Conservation (phyloP, 2,888 invertebrate genomes). For the Thelaira solivaga region DNA sequence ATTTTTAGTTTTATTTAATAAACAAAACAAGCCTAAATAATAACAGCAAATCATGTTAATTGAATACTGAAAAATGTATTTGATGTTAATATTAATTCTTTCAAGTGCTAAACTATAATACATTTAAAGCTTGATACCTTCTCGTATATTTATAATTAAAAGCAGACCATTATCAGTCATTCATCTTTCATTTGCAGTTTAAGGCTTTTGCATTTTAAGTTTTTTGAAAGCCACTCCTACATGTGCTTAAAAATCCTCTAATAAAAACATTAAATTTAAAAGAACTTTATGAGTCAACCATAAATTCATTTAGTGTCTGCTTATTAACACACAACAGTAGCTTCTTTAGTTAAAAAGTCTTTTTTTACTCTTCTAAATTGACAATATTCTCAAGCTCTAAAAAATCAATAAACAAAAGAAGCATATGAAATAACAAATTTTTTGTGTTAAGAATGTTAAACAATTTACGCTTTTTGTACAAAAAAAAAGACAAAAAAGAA, state of each 20-base stretch:
- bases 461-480: constrained; percentile 7
- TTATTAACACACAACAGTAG: background rate
- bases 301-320: no score
- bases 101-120: no score
- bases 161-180: no score
- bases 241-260: background rate
- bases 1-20: constrained; percentile 17
- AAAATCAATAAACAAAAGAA: background rate
- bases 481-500: background rate
- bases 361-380: background rate
- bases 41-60: constrained; percentile 6
- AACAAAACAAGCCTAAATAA: background rate
- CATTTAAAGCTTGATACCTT: no score
- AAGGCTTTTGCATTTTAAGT: background rate
- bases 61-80: background rate
- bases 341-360: background rate
- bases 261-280: background rate
- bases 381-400: constrained; percentile 2
- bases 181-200: background rate
- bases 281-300: no score
- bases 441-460: constrained; percentile 21
- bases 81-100: no score
- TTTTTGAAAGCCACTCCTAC: constrained; percentile 37
- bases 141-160: no score
- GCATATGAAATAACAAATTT: no score